Conservation (phyloP, 2,113 vertebrate species). For the Callospermophilus lateralis region DNA sequence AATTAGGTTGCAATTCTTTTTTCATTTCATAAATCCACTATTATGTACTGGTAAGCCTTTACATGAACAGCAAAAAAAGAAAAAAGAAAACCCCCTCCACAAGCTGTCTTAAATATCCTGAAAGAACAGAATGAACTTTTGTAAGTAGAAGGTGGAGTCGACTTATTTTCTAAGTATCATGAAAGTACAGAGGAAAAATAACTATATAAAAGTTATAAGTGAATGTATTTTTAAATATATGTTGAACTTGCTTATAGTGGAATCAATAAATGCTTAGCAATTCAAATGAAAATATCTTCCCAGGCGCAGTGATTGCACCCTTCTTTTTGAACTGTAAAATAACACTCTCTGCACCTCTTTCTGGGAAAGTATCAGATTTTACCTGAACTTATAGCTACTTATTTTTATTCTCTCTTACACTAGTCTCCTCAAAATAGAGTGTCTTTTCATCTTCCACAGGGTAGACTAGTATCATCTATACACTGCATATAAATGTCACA, state of each 20-base stretch:
- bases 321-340: neutral
- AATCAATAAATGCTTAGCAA: neutral
- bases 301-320: neutral
- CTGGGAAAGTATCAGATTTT: neutral
- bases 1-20: neutral
- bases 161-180: neutral
- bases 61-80: neutral
- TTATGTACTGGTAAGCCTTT: neutral
- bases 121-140: slow-evolving; percentile 31
- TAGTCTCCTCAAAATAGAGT: neutral
- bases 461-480: neutral
- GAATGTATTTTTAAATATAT: neutral
- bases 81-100: neutral
- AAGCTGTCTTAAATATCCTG: neutral
- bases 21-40: neutral
- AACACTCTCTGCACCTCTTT: neutral
- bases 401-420: neutral
- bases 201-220: neutral
- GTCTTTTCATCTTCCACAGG: neutral
- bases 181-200: neutral
- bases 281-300: neutral
- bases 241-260: slow-evolving; percentile 1
- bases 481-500: neutral
- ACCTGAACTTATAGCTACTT: neutral
- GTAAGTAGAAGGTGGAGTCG: neutral